Conservation (phyloP, 2,113 vertebrate species). For the Callaeas wilsoni region DNA sequence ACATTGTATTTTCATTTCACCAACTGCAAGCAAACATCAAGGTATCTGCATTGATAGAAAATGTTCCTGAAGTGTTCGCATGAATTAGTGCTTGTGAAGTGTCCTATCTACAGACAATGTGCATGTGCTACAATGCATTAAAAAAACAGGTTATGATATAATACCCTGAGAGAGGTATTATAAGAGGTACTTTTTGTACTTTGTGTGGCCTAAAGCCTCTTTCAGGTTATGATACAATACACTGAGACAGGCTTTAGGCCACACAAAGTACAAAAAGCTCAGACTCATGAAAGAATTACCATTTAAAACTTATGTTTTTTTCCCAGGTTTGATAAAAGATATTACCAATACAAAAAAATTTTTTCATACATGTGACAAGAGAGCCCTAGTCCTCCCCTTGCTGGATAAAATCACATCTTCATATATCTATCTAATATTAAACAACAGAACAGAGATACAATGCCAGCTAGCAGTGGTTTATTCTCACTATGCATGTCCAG, state of each 20-base stretch:
- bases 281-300: not conserved
- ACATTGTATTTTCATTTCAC: not conserved
- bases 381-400: not conserved
- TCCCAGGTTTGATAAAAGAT: not conserved
- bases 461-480: not conserved
- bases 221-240: not conserved
- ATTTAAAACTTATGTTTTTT: not conserved
- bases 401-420: not conserved
- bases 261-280: not conserved
- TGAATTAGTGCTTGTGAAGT: not conserved
- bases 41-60: not conserved
- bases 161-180: not conserved
- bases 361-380: not conserved
- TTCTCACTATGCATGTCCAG: not conserved
- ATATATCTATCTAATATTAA: not conserved
- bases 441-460: not conserved
- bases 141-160: not conserved
- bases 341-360: not conserved
- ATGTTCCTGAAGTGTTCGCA: not conserved
- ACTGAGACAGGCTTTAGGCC: not conserved
- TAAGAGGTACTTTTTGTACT: no score
- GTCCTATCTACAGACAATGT: no score
- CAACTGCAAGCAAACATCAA: not conserved
- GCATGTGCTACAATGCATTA: not conserved
- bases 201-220: no score